Conservation (phyloP, 2,888 invertebrate species). For the Campopleginae sp. region DNA sequence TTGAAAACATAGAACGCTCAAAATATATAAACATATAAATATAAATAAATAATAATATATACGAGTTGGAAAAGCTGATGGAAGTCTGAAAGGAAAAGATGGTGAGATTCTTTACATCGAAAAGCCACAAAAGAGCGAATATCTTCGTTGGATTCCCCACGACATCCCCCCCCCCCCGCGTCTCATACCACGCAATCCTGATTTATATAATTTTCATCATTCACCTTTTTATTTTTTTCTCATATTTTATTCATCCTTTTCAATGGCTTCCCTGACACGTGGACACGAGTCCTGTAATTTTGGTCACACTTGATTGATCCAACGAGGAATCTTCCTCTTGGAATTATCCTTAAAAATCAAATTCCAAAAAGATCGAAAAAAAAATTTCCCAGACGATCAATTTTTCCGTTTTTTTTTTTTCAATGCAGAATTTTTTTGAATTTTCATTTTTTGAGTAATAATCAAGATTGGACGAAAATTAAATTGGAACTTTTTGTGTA, state of each 20-base stretch:
- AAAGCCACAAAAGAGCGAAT: conserved; percentile 44
- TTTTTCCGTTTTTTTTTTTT: too few species aligned
- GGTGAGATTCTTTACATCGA: conserved; percentile 38
- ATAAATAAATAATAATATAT: conserved; percentile 11
- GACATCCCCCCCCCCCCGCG: conserved; percentile 5
- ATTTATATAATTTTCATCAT: background rate
- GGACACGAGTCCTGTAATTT: conserved; percentile 9
- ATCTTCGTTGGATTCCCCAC: background rate
- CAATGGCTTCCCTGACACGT: background rate
- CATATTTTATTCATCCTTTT: conserved; percentile 6
- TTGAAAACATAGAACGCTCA: background rate
- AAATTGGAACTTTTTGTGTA: background rate
- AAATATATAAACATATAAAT: conserved; percentile 22
- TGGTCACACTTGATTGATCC: background rate
- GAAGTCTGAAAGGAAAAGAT: background rate
- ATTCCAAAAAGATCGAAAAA: too few species aligned
- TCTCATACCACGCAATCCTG: background rate
- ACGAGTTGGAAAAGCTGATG: background rate
- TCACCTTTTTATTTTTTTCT: background rate
- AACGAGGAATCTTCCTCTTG: background rate
- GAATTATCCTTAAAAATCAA: too few species aligned
- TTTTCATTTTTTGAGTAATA: too few species aligned
- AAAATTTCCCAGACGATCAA: too few species aligned
- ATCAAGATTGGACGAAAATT: too few species aligned
- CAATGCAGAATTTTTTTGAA: too few species aligned